Base-by-base conservation (phyloP, 1,140 invertebrate species). In the Trichogramma pretiosum region DNA sequence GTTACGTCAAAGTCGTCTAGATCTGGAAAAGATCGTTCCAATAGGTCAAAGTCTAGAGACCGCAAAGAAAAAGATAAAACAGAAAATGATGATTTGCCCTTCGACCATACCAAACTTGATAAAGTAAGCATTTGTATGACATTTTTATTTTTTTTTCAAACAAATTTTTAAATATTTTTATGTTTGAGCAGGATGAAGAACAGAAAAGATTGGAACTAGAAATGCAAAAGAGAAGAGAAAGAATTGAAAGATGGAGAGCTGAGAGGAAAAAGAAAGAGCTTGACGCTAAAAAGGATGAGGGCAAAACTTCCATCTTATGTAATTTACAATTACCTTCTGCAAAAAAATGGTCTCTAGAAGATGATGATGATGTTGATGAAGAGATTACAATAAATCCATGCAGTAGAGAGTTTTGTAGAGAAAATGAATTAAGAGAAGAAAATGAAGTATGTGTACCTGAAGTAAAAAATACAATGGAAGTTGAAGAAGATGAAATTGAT, bases 161-260 rank as follows among this genome's bases (percentile, higher is more conserved):
- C 35, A 54, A 46, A 48, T 35, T 48, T 23, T 36, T 44, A 44
- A 34, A 24, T 33, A 42, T 32, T 49, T 37, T 39, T 46, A 36
- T 46, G 37, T 48, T 58, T 56, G 23, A n/a, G n/a, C 51, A 83
- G 77, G 87, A 89, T 68, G 86, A 87, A 63, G 86, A 89, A 58
- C 90, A 96, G 63, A 88, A 82, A 53, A 80, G 87, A 28, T 69
- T 98, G 13, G 95, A 98, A 64, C 72, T 86, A 14, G 93, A 97
- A 75, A 98, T 98, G 93, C 89, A 93, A 62, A 97, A 95, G 67
- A 76, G 94, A 24, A 71, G 93, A 19, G 93, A 98, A 61, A 78
- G 68, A 53, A 72, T 72, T 52, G 69, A 72, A 45, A 62, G 67
- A 48, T 70, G 69, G 69, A 58, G 67, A n/a, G 69, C 67, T 1